These are phyloP conservation scores for Euwallacea similis DNA, from an alignment of 1,140 invertebrate genomes.

Conservation along the genomic window DNA sequence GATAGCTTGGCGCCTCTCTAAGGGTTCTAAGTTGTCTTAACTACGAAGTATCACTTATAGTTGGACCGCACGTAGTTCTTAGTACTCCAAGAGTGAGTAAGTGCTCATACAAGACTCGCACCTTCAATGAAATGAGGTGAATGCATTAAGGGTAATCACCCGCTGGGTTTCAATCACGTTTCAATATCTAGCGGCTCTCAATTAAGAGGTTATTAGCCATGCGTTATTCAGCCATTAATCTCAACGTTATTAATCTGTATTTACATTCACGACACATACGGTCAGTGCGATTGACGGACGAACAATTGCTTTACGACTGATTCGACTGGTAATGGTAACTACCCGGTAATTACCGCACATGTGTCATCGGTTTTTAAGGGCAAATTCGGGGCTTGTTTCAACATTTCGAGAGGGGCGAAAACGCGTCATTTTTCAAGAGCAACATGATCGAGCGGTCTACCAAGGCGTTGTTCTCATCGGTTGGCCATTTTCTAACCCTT, in stretches of 20 bases:
- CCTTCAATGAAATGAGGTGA: no score
- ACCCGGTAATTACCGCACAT: slow-evolving; percentile 14
- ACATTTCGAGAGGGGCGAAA: background rate
- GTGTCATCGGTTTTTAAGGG: no score
- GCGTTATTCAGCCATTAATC: slow-evolving; percentile 23
- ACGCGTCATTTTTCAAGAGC: slow-evolving; percentile 13
- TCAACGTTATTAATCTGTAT: slow-evolving; percentile 24
- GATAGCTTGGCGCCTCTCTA: no score
- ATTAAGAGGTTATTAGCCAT: slow-evolving; percentile 24
- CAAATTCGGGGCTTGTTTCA: no score
- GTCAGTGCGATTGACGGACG: slow-evolving; percentile 17
- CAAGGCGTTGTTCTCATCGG: slow-evolving; percentile 2
- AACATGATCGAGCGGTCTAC: slow-evolving; percentile 19
- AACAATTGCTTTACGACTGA: slow-evolving; percentile 19
- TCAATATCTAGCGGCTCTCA: slow-evolving; percentile 18
- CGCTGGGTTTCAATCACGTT: slow-evolving; percentile 17
- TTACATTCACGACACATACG: slow-evolving; percentile 11
- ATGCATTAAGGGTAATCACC: no score
- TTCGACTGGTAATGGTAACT: slow-evolving; percentile 10
- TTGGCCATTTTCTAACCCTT: slow-evolving; percentile 23
- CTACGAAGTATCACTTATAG: no score
- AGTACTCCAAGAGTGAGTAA: no score
- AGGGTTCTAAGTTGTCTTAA: no score
- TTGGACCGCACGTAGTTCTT: no score
- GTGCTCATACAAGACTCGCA: no score